Conservation (phyloP, 2,113 vertebrate species). For the Macroglossus sobrinus region DNA sequence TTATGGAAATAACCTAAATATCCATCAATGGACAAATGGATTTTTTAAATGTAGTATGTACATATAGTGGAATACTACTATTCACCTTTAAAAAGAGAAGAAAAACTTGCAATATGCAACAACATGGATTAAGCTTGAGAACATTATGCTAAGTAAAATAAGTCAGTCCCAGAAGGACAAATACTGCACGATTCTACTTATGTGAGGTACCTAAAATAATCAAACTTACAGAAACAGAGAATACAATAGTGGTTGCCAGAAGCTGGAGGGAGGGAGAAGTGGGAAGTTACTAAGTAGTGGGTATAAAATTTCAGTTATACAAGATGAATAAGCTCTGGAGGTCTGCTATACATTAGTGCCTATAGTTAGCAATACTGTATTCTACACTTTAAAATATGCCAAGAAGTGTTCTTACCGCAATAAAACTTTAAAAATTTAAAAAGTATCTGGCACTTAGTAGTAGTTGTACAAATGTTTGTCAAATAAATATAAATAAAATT, state of each 20-base stretch:
- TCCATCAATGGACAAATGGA: neutral
- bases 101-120: neutral
- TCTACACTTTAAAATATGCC: neutral
- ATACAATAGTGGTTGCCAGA: neutral
- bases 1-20: neutral
- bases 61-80: neutral
- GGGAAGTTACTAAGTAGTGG: neutral
- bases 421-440: neutral
- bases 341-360: neutral
- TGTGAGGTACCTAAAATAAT: neutral
- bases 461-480: neutral
- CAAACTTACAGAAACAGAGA: neutral
- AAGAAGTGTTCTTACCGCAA: neutral
- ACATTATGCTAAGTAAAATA: neutral
- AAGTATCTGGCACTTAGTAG: neutral
- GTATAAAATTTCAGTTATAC: neutral
- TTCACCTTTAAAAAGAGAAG: neutral
- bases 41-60: neutral
- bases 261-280: neutral
- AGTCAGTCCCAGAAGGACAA: neutral
- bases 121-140: neutral
- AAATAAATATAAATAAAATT: neutral
- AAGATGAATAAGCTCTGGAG: neutral
- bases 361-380: neutral
- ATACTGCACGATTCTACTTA: neutral